Evolutionary conservation across 2,113 vertebrate genomes (phyloP), one percentile per base, ranked within the genome.

Genomic region (Phaethon lepturus): DNA sequence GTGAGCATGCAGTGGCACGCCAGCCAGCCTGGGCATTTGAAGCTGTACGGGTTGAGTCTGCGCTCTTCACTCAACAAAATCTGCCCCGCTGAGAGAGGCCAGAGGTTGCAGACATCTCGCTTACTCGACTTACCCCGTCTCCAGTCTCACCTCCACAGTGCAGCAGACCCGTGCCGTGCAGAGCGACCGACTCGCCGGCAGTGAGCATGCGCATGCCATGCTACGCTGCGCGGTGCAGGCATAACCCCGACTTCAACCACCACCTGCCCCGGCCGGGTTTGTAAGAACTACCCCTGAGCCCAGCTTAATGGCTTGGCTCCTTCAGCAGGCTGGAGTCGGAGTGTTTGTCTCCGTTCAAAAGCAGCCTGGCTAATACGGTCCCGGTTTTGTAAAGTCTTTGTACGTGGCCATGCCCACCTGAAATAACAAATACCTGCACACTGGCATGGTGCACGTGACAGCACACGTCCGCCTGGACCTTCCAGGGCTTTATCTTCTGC

Each of bases 161-260:
- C 86, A 52, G 67, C 82, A 75, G 25, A 49, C 3, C 73, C 2
- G 35, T 4, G 45, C 67, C 40, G 40, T 5, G 38, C 81, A 47
- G 64, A 82, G 66, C 3, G 1, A 16, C 15, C 0, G 1, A 6
- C 53, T 40, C 0, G 3, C 44, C 5, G 0, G 7, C 73, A 14
- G 53, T 0, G 11, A 72, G 79, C 8, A 2, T 1, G 52, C 71
- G 42, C 68, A 50, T 7, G 69, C 66, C 33, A 69, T 2, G 55
- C 77, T 49, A n/a, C 0, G 0, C 71, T 29, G 35, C 84, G 28
- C 0, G 2, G 24, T 20, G 33, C 79, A 42, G 71, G 22, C n/a
- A 47, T 2, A 76, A 40, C 33, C 33, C 68, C 19, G 59, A 29
- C 77, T 59, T 20, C 53, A 25, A 15, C 28, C 68, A 55, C 24